These are phyloP conservation scores for Chitala chitala DNA, from an alignment of 2,113 vertebrate genomes.

Conservation along the genomic window DNA sequence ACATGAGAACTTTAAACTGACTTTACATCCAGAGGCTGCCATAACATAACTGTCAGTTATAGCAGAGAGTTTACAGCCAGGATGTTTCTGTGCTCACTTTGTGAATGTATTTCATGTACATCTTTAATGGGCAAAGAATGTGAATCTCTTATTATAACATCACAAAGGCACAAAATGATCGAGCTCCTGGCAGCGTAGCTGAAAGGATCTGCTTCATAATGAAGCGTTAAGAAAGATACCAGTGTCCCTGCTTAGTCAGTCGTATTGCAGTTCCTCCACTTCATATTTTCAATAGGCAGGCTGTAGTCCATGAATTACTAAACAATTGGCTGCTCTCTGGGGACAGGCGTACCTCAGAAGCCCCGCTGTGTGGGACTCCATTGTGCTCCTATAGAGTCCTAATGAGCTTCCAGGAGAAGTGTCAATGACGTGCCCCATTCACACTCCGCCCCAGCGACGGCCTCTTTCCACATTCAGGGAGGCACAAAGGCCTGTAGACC, in stretches of 20 bases:
- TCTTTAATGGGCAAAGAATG: slow-evolving; percentile 51
- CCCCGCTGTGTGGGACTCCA: slow-evolving; percentile 83
- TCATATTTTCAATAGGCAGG: slow-evolving; percentile 67
- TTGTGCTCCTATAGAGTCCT: slow-evolving; percentile 95
- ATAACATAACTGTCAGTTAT: not conserved
- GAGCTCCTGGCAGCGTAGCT: slow-evolving; percentile 53
- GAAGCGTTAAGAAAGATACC: slow-evolving; percentile 60
- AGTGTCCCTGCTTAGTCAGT: slow-evolving; percentile 60
- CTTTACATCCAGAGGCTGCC: no score
- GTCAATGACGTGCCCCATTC: slow-evolving; percentile 82
- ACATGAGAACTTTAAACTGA: no score
- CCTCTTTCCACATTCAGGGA: slow-evolving; percentile 78
- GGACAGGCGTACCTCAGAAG: slow-evolving; percentile 86
- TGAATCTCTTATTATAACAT: slow-evolving; percentile 49
- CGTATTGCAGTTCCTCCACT: slow-evolving; percentile 66
- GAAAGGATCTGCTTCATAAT: slow-evolving; percentile 50
- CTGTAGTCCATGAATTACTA: slow-evolving; percentile 66
- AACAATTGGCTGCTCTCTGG: slow-evolving; percentile 77
- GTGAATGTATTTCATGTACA: slow-evolving; percentile 65
- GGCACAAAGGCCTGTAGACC: slow-evolving; percentile 83
- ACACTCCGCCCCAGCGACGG: slow-evolving; percentile 85
- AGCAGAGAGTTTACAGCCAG: not conserved
- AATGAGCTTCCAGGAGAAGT: slow-evolving; percentile 92
- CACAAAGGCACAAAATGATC: slow-evolving; percentile 55
- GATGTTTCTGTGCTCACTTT: slow-evolving; percentile 56